Evolutionary conservation across 2,888 invertebrate species (phyloP), one percentile per base, ranked within the genome.

Genomic region (Hydrotaea diabolus): DNA sequence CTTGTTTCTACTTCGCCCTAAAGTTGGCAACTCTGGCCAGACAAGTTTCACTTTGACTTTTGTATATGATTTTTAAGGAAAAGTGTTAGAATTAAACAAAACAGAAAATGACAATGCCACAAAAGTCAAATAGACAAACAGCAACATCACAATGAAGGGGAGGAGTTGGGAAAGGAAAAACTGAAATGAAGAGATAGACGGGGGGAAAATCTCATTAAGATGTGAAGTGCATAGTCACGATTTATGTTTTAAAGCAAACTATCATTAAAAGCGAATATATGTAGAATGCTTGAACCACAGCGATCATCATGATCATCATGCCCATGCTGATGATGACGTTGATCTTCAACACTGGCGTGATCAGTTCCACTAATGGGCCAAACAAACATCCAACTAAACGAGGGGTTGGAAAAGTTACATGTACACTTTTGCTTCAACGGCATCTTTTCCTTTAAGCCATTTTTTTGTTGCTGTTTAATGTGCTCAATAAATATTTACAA

Each of bases 221-320:
- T 85, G 82, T 72, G 53, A 89, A 89, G 84, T 86, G 88, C 88
- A 79, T 83, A 86, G 87, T 89, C 91, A 90, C 90, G 90, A 89
- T 87, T 89, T 87, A 78, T 75, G 87, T 87, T 86, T 89, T 88
- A 87, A 87, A 85, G 21, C 9, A 76, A 80, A 74, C 21, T 69
- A 77, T 74, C 31, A 79, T 62, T 71, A 77, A 77, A 74, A n/a
- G n/a, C 49, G 55, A 80, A 62, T 15, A 15, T 19, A 39, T 13
- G 9, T 8, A 39, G 39, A 39, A 39, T 39, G 39, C 1, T 8
- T 39, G 39, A 39, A 39, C 39, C 39, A 13, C n/a, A n/a, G n/a
- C n/a, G n/a, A n/a, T 39, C 19, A 17, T 46, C 15, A 23, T 69
- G 1, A 21, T 15, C 5, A 69, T 57, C 64, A 43, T 55, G 73